Conservation (phyloP, 2,113 vertebrate genomes). For the Lasiurus borealis region DNA sequence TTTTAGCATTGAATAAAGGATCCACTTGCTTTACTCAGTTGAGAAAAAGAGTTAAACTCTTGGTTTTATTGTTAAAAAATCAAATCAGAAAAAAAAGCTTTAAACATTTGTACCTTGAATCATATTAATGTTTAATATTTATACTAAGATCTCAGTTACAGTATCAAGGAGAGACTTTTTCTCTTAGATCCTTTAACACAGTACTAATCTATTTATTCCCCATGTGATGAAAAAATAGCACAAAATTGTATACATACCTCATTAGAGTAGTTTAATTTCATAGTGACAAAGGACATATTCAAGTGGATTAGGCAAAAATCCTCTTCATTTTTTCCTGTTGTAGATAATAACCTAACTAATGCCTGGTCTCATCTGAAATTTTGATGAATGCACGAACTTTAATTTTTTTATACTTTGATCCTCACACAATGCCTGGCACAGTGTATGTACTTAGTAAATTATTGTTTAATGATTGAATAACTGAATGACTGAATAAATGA, state of each 20-base stretch:
- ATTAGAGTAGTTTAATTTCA: background rate
- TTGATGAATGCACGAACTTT: background rate
- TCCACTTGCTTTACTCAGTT: background rate
- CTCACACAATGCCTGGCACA: background rate
- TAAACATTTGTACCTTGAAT: background rate
- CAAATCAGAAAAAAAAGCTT: background rate
- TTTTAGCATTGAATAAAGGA: background rate
- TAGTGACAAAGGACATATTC: background rate
- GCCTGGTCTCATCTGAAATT: background rate
- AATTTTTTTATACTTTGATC: background rate
- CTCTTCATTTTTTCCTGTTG: background rate
- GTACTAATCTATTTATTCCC: background rate
- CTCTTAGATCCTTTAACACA: background rate
- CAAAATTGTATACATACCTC: background rate
- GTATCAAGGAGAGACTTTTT: background rate
- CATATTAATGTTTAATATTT: constrained; percentile 50
- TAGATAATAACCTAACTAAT: constrained; percentile 13
- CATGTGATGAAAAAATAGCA: background rate
- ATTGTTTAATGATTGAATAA: background rate
- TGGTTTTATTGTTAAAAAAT: background rate
- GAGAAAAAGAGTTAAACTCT: background rate
- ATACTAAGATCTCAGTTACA: background rate
- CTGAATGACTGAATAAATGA: background rate
- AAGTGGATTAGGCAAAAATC: background rate
- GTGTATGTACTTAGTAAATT: background rate